These are phyloP conservation scores for Diadegma fenestrale DNA, from an alignment of 2,888 invertebrate genomes.

Conservation along the genomic window DNA sequence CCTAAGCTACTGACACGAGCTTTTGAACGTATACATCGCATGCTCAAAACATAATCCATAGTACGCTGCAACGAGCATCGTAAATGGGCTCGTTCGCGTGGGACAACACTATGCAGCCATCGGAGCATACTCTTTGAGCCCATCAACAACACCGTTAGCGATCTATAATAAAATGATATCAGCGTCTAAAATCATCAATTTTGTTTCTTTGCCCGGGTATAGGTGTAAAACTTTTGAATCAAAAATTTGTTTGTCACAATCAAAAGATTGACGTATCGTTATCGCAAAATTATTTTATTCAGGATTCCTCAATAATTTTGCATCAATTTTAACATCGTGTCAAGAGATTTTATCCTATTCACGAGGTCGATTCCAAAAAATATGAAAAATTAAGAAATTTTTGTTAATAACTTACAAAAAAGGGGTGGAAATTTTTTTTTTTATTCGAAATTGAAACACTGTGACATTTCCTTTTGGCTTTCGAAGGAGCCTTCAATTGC, in stretches of 20 bases:
- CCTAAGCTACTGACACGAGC: not conserved
- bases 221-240: not conserved
- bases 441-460: too few species aligned
- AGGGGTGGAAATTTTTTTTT: too few species aligned
- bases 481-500: too few species aligned
- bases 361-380: too few species aligned
- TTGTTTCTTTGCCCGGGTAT: not conserved
- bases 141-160: slow-evolving; percentile 50
- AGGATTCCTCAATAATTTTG: too few species aligned
- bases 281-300: too few species aligned
- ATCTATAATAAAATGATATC: slow-evolving; percentile 3
- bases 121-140: slow-evolving; percentile 34
- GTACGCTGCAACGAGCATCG: slow-evolving; percentile 40
- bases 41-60: slow-evolving; percentile 55
- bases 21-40: slow-evolving; percentile 32
- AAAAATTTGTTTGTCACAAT: not conserved
- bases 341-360: too few species aligned
- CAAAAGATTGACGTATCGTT: not conserved
- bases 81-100: slow-evolving; percentile 53
- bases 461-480: too few species aligned
- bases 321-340: too few species aligned
- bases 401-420: too few species aligned
- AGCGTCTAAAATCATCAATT: not conserved
- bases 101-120: slow-evolving; percentile 50
- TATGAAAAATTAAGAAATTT: too few species aligned